Evolutionary conservation across 2,888 invertebrate genomes (phyloP).

Genomic region (Bombylius major): DNA sequence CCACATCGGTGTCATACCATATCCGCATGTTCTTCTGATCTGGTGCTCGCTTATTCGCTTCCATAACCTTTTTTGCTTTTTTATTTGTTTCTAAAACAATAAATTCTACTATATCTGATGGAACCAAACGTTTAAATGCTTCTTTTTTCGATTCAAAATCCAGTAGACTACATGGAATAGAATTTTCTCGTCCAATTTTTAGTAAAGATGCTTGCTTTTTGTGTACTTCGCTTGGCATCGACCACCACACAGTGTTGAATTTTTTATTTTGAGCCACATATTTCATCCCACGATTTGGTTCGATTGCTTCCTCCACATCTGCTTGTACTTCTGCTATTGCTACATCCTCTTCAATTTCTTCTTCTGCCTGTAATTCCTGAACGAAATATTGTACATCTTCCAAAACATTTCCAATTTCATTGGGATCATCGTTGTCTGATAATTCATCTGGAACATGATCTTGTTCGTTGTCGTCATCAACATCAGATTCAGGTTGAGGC

Average conservation of each 20-base stretch:
- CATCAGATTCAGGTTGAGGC: too few relatives aligned
- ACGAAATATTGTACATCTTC: too few relatives aligned
- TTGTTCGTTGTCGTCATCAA: too few relatives aligned
- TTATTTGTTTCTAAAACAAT: slow-evolving; percentile 7
- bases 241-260: slow-evolving; percentile 3
- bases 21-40: not conserved
- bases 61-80: not conserved
- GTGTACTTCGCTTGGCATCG: slow-evolving; percentile 1
- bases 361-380: too few relatives aligned
- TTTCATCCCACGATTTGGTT: slow-evolving; percentile 2
- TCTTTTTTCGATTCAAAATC: slow-evolving; percentile 2
- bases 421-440: too few relatives aligned
- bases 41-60: not conserved
- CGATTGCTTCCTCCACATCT: slow-evolving; percentile 1
- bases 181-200: not conserved
- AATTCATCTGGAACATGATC: too few relatives aligned
- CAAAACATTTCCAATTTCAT: too few relatives aligned
- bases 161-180: not conserved
- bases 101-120: slow-evolving; percentile 3
- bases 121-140: slow-evolving; percentile 5
- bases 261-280: slow-evolving; percentile 2
- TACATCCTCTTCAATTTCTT: too few relatives aligned
- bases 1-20: slow-evolving; percentile 1
- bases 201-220: not conserved
- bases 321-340: not conserved